Evolutionary conservation across 1,140 invertebrate species (phyloP), one percentile per base, ranked within the genome.

Genomic region (Campoletis sonorensis): DNA sequence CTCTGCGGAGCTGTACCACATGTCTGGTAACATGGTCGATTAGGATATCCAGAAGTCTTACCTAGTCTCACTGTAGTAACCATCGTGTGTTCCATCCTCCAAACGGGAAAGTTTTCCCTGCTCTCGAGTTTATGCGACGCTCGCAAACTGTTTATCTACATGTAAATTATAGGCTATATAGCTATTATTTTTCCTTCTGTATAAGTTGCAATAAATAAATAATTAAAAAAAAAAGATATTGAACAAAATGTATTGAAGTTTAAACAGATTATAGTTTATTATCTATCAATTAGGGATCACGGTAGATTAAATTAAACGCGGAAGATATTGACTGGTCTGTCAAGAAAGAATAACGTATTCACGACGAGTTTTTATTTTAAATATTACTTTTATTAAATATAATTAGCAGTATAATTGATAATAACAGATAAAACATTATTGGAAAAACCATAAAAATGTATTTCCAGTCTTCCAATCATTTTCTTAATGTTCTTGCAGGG

Each of bases 401-500:
- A 45, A 45, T 45, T 45, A 45, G 40, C 8, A 45, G 5, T 45
- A 45, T 45, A 45, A 45, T 45, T 45, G 11, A 45, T 45, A 45
- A 45, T 45, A 45, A 45, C 40, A 11, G 40, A 45, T 5, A 8
- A 45, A 45, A 45, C 40, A 13, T 58, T 1, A 67, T 23, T 67
- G 23, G 3, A 26, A 67, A 67, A 67, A 13, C 11, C 23, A 27
- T 23, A 30, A 15, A 67, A 67, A 23, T 27, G 71, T 75, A 16
- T 79, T 77, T 23, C 23, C 5, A 3, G 40, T 45, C 40, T 45
- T 13, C 8, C 13, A 45, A 45, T 13, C 11, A 11, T 13, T 45
- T 45, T 45, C 40, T 45, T 45, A 45, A 45, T 45, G 40, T 45
- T 45, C 71, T 87, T 86, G 27, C 82, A 90, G 90, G 90, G 79